Evolutionary conservation across 2,797 vertebrate genomes (phyloP).

Genomic region (Ficedula albicollis): DNA sequence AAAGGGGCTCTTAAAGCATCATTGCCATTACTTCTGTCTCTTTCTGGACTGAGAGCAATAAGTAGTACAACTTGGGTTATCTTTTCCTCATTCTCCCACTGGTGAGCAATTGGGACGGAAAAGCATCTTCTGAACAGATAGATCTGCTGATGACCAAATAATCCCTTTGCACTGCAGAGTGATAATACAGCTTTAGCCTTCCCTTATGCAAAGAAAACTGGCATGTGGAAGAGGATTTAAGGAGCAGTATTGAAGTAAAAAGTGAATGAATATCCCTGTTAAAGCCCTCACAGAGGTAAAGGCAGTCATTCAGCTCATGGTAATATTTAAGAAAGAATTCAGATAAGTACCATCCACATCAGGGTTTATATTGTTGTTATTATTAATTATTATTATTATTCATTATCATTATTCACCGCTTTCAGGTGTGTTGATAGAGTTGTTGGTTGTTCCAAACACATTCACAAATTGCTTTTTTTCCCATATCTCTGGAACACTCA

Average conservation of each 20-base stretch:
- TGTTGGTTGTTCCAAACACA: background rate
- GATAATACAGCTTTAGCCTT: background rate
- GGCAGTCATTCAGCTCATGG: no score
- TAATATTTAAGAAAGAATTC: background rate
- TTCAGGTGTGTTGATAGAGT: background rate
- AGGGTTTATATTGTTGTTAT: background rate
- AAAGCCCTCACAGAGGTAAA: background rate
- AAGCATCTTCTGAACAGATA: background rate
- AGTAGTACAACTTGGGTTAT: background rate
- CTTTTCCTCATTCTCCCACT: background rate
- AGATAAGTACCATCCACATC: background rate
- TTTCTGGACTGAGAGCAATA: background rate
- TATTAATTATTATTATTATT: background rate
- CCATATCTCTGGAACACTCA: background rate
- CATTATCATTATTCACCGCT: background rate
- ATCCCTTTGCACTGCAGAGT: background rate
- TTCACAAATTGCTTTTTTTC: background rate
- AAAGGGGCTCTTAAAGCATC: background rate
- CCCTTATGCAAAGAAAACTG: background rate
- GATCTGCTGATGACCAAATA: background rate
- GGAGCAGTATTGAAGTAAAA: background rate
- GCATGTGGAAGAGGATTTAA: background rate
- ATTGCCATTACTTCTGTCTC: conserved; percentile 5
- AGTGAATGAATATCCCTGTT: background rate
- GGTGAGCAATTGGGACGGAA: background rate